phyloP scores from a whole-genome alignment of 2,797 vertebrate genomes.

The Mus spretus region DNA sequence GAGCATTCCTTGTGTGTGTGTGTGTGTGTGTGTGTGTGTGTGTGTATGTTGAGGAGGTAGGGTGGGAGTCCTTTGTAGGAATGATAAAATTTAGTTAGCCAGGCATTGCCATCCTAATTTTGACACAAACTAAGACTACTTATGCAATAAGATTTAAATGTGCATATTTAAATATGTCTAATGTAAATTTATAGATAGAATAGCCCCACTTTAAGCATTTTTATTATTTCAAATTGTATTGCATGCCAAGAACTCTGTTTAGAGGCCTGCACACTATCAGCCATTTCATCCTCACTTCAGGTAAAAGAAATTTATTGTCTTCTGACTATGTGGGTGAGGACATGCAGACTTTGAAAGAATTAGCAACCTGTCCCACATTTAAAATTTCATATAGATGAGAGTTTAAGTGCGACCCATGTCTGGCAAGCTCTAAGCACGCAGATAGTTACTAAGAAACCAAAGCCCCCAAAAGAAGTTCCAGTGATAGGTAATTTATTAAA shows the following conservation, averaged over 20 bases:
- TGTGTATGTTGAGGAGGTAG: too few relatives aligned
- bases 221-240: conserved; percentile 40
- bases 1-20: neutral
- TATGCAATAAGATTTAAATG: conserved; percentile 54
- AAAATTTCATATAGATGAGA: neutral
- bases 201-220: neutral
- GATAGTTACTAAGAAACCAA: neutral
- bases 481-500: conserved; percentile 19
- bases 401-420: neutral
- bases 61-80: neutral
- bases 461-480: neutral
- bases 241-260: neutral
- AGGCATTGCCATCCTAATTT: neutral
- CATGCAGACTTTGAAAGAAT: neutral
- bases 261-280: neutral
- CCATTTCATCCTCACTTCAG: neutral
- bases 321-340: neutral
- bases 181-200: neutral
- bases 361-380: neutral
- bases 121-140: neutral
- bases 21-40: too few relatives aligned
- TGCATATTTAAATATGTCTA: conserved; percentile 37
- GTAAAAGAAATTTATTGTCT: neutral
- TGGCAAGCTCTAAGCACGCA: neutral
- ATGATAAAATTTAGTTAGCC: neutral